phyloP scores from a whole-genome alignment of 2,113 vertebrate species.

The Odocoileus virginianus region DNA sequence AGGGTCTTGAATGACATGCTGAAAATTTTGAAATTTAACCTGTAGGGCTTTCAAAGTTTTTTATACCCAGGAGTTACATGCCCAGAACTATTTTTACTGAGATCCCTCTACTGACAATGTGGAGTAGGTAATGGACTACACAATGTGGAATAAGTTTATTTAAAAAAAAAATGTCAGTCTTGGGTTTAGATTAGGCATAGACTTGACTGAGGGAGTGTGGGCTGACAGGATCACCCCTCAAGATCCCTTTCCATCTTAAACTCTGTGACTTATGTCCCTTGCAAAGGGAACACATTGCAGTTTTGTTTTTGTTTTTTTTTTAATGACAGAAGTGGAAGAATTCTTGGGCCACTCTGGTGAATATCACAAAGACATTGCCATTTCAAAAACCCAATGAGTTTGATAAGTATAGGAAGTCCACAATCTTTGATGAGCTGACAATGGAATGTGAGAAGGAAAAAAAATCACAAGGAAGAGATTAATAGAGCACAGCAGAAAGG shows the following conservation, averaged over 20 bases:
- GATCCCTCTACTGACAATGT: not conserved
- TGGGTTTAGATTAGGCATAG: not conserved
- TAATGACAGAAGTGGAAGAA: not conserved
- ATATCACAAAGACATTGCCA: not conserved
- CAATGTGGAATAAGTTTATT: not conserved
- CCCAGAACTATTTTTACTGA: not conserved
- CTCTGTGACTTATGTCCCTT: not conserved
- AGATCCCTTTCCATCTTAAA: slow-evolving; percentile 12
- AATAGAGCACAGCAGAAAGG: not conserved
- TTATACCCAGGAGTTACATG: not conserved
- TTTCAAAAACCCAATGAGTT: not conserved
- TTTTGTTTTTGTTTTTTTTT: not conserved
- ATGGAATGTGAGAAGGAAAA: not conserved
- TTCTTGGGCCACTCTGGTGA: not conserved
- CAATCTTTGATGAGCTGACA: not conserved
- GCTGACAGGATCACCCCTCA: not conserved
- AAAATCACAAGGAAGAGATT: not conserved
- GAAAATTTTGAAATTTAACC: slow-evolving; percentile 5
- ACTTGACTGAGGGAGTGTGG: not conserved
- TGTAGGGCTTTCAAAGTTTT: not conserved
- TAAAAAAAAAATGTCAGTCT: not conserved
- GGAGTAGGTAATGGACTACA: not conserved
- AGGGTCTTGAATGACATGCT: not conserved
- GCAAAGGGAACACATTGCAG: not conserved
- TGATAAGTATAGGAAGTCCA: not conserved